Base-by-base conservation (phyloP, 2,113 vertebrate species). In the Plecotus auritus region DNA sequence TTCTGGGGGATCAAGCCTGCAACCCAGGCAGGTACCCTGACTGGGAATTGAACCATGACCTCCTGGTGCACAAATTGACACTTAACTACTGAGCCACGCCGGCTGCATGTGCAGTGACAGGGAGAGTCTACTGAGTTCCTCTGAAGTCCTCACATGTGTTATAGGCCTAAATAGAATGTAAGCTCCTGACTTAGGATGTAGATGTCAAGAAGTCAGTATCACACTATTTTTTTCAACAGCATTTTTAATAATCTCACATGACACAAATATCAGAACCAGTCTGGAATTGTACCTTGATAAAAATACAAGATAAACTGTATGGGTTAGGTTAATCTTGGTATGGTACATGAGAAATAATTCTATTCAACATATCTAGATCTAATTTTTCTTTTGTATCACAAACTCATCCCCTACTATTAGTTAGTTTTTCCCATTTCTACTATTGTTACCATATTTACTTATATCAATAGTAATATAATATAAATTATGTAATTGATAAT, bases 291-390 rank as follows among this genome's bases (percentile, higher is more conserved):
- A 42, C 70, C n/a, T 95, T 42, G 32, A 54, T 92, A 83, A 45
- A 97, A 93, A 61, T 56, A 90, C 42, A 70, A 88, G 26, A 92
- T 56, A 85, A 76, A 47, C 35, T 51, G 74, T 51, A 32, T 93
- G 10, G 22, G 28, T 59, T 90, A 80, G 3, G 22, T 70, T 94
- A 47, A 73, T 82, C 69, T 49, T 5, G 80, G 35, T 80, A 90
- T 77, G 35, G 30, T 40, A 59, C 51, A 66, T 70, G 3, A 91
- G 66, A 89, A 87, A 85, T 49, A 54, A 84, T 82, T 94, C 49
- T 56, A 76, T 45, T 93, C 88, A 66, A 93, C 90, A 72, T 90
- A 16, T 82, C 85, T 51, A 47, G 17, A 37, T 95, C 18, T 61
- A 7, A 37, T 37, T 95, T 97, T 85, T 73, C 45, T 82, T 88